Conservation (phyloP, 2,797 vertebrate genomes). For the Ceyx erithaca region DNA sequence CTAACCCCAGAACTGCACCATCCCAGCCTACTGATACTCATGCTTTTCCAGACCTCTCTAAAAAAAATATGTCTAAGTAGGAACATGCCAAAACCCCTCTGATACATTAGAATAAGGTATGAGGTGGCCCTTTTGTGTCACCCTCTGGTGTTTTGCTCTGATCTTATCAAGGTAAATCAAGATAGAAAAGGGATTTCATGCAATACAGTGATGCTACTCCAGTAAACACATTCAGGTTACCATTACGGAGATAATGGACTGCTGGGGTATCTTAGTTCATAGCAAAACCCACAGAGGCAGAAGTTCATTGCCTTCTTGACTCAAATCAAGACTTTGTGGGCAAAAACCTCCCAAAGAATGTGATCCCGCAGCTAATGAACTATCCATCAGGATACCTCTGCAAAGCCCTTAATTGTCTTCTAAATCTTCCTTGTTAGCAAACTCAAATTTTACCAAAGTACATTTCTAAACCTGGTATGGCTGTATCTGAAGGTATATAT, state of each 20-base stretch:
- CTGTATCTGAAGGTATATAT: neutral
- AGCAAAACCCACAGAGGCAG: neutral
- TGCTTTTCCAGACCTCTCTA: neutral
- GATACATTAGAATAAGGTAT: neutral
- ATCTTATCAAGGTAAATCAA: neutral
- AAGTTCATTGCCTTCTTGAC: neutral
- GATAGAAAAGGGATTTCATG: neutral
- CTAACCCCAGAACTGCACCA: neutral
- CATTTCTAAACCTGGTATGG: neutral
- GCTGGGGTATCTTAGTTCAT: neutral
- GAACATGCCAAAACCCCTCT: neutral
- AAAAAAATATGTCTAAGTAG: neutral
- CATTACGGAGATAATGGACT: neutral
- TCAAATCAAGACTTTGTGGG: neutral
- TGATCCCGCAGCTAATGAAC: fast-evolving
- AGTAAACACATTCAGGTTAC: neutral
- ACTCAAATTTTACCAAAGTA: neutral
- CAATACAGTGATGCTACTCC: fast-evolving
- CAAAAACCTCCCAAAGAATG: neutral
- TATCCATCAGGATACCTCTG: neutral
- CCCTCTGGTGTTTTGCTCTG: neutral
- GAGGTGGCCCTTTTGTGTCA: neutral
- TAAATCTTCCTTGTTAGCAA: neutral
- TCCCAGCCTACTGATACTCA: neutral
- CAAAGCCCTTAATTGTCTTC: neutral